These are phyloP conservation scores for Cantharis nigra DNA, from an alignment of 2,888 invertebrate genomes.

Conservation along the genomic window DNA sequence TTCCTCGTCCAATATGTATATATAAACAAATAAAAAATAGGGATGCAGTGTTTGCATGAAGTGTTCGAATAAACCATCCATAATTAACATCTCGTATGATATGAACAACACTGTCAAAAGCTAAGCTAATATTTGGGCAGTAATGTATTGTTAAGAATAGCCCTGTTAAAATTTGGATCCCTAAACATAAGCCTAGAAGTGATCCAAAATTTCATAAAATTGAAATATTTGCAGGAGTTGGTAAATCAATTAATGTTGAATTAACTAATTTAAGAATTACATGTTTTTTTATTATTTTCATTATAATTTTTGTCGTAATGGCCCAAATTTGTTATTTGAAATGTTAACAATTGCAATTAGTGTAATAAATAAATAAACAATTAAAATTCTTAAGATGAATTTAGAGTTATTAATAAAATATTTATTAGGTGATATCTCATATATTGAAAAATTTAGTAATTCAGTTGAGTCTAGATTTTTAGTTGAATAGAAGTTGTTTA, in stretches of 20 bases:
- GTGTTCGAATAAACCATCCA: slow-evolving; percentile 68
- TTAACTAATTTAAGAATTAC: slow-evolving; percentile 64
- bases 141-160: slow-evolving; percentile 74
- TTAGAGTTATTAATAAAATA: slow-evolving; percentile 60
- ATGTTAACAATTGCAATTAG: slow-evolving; percentile 65
- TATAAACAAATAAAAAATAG: slow-evolving; percentile 75
- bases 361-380: slow-evolving; percentile 65
- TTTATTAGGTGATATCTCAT: slow-evolving; percentile 57
- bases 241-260: slow-evolving; percentile 63
- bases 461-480: slow-evolving; percentile 40
- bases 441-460: slow-evolving; percentile 18
- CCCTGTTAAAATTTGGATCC: slow-evolving; percentile 70
- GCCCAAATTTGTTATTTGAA: slow-evolving; percentile 61
- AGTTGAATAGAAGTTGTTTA: slow-evolving; percentile 37
- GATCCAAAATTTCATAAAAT: slow-evolving; percentile 73
- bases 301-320: slow-evolving; percentile 59
- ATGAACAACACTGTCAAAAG: slow-evolving; percentile 69
- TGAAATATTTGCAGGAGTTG: slow-evolving; percentile 66
- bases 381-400: slow-evolving; percentile 59
- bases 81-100: slow-evolving; percentile 73
- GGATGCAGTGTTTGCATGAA: slow-evolving; percentile 75
- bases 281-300: slow-evolving; percentile 59
- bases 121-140: slow-evolving; percentile 64
- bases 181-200: slow-evolving; percentile 65
- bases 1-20: slow-evolving; percentile 69